Evolutionary conservation across 2,888 invertebrate genomes (phyloP).

Genomic region (Pheosia gnoma): DNA sequence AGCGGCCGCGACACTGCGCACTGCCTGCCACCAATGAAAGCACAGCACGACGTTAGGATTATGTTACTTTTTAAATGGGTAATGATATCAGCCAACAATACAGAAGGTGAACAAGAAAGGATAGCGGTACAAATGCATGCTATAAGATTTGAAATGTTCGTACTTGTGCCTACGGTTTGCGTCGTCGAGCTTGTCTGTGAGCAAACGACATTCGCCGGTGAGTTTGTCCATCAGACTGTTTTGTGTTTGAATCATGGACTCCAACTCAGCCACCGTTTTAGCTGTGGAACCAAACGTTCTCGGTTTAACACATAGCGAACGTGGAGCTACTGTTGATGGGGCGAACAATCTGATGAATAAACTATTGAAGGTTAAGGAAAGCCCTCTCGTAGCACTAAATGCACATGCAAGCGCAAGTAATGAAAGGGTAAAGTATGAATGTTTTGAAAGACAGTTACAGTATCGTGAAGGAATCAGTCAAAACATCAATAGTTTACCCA

Average conservation of each 20-base stretch:
- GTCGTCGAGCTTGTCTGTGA: constrained; percentile 95
- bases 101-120: constrained; percentile 13
- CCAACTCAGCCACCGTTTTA: constrained; percentile 95
- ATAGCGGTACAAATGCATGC: constrained; percentile 53
- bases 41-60: constrained; percentile 83
- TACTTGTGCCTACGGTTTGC: constrained; percentile 95
- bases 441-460: constrained; percentile 68
- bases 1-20: constrained; percentile 82
- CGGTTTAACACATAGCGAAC: constrained; percentile 62
- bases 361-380: constrained; percentile 84
- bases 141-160: constrained; percentile 74
- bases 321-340: constrained; percentile 33
- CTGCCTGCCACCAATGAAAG: constrained; percentile 84
- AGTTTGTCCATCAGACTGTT: constrained; percentile 97
- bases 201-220: constrained; percentile 93
- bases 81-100: constrained; percentile 63
- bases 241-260: constrained; percentile 95
- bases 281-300: constrained; percentile 86
- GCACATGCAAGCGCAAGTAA: constrained; percentile 75
- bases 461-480: constrained; percentile 56
- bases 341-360: constrained; percentile 87
- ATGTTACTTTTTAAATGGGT: constrained; percentile 60
- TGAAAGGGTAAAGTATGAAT: constrained; percentile 84
- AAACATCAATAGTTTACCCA: constrained; percentile 85
- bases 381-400: constrained; percentile 73